Base-by-base conservation (phyloP, 2,113 vertebrate species). In the Malurus melanocephalus region DNA sequence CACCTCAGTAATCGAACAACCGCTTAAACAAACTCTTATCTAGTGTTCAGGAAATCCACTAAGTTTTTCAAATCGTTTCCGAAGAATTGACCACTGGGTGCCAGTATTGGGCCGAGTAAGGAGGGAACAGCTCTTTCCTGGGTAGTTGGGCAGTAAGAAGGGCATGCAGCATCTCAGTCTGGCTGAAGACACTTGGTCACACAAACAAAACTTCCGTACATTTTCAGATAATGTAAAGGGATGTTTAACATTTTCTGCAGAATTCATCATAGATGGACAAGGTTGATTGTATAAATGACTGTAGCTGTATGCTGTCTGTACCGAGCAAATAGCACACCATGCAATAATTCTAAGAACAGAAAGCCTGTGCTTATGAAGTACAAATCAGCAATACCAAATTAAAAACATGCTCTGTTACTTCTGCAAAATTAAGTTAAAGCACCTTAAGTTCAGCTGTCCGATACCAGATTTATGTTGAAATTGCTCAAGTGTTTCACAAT, bases 131-230 rank as follows among this genome's bases (percentile, higher is more conserved):
- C 30, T 18, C 15, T 0, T 9, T 13, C 33, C 17, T 8, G 33
- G 6, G 2, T 4, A 0, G 26, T 1, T 11, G 0, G 12, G 26
- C 16, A 3, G 1, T 12, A 4, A 27, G 52, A 28, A 42, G 27
- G 28, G 32, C 7, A 4, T 22, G 0, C 18, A 13, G 38, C 12
- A 0, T 46, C 77, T 51, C 11, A 5, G 6, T 18, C 27, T 17
- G 66, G 4, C 28, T 49, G 56, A 40, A 76, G 48, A 51, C 26
- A 7, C 38, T 38, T 38, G 40, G 7, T 65, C n/a, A 13, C 1
- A 0, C 40, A 18, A 40, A 21, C 16, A 11, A 46, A n/a, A n/a
- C 51, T 75, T 35, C 6, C 13, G 68, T 18, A 10, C 1, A 0
- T 2, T 0, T 30, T 90, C 33, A 40, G 26, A 49, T 74, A 33